Evolutionary conservation across 2,888 invertebrate genomes (phyloP).

Genomic region (Tillus elongatus): DNA sequence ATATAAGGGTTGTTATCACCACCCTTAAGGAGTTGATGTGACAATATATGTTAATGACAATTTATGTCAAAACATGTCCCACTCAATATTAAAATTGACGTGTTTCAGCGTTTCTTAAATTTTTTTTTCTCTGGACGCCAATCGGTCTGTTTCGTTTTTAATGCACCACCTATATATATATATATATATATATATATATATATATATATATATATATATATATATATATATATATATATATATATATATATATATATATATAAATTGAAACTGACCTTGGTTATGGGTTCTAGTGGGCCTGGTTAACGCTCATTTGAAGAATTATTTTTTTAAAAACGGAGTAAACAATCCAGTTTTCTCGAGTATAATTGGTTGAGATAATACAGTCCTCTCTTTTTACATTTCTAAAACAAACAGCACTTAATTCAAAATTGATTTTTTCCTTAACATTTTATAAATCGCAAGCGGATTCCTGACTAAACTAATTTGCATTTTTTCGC

Average conservation of each 20-base stretch:
- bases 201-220: conserved; percentile 9
- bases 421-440: neutral
- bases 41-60: no score
- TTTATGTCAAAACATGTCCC: no score
- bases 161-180: neutral
- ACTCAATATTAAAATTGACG: no score
- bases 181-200: conserved; percentile 5
- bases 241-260: neutral
- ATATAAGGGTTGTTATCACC: no score
- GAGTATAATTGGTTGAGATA: no score
- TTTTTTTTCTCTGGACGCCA: no score
- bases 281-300: neutral
- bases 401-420: no score
- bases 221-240: neutral
- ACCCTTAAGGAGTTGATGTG: no score
- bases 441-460: conserved; percentile 1
- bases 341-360: no score
- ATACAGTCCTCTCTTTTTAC: no score
- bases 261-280: neutral
- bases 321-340: no score
- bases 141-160: neutral
- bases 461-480: conserved; percentile 14
- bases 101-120: no score
- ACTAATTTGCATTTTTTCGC: conserved; percentile 21
- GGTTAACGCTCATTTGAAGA: neutral